Evolutionary conservation across 1,140 invertebrate species (phyloP), one percentile per base, ranked within the genome.

Genomic region (Nymphalis io): DNA sequence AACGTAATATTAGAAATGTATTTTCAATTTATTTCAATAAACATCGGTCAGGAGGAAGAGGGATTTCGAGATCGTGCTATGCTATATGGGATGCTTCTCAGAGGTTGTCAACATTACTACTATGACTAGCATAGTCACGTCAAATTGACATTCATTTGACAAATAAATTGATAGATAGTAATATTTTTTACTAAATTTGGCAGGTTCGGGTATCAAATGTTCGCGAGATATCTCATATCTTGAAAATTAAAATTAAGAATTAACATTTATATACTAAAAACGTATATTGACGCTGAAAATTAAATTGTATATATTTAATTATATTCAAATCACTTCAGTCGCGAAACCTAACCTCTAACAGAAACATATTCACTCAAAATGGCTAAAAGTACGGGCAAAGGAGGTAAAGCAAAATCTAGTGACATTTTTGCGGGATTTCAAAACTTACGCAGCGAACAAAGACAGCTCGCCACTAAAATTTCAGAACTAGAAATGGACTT

Each of bases 401-500:
- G 72, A 33, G 67, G 78, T 13, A 91, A 91, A 79, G 63, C 74
- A 12, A 93, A 93, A 80, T 92, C 94, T 13, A 94, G 93, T 40
- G 97, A 98, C 90, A 95, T 98, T 76, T 93, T 98, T 73, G 93
- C 94, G 58, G 96, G 95, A 58, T 99, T 99, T 91, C 97, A 99
- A 91, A 93, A 93, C 62, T 92, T 99, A 60, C 93, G 98, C 71
- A 95, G 94, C 78, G 98, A 99, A 84, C 98, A 99, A 92, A 93
- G 97, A 77, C 93, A 94, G 71, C 90, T 98, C 77, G 95, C 95
- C 15, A 95, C 93, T 70, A 99, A 98, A 94, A 93, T 98, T 66
- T 95, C 96, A 4, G 98, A 99, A 93, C 93, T 99, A 76, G 97
- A 99, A 93, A 94, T 96, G 92, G 98, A 99, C 85, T 93, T 98